Evolutionary conservation across 2,113 vertebrate genomes (phyloP), one percentile per base, ranked within the genome.

Genomic region (Elephas maximus): DNA sequence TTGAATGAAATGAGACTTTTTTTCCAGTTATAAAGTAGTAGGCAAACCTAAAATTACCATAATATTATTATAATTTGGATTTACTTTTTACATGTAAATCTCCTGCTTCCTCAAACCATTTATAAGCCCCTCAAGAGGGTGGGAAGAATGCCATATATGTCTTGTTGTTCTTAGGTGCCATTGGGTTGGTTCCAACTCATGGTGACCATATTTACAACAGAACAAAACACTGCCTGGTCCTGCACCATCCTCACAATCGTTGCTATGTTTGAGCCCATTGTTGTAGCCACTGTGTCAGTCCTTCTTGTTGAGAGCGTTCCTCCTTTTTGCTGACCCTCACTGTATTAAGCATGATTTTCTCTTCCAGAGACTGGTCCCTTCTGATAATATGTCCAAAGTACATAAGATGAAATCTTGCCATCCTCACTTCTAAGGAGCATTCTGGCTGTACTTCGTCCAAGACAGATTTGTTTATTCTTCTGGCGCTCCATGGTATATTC

Each of bases 1-100:
- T 77, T 84, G 26, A 90, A 95, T 83, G 8, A 96, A 6, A 88
- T 81, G n/a, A 63, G 14, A 94, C 28, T 14, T n/a, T 85, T 92
- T 53, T 80, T 78, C 6, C 69, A 57, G 76, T 79, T 85, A 53
- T 80, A 90, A 92, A 79, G 26, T n/a, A 51, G 4, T 30, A 91
- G 5, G 6, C 14, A 91, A 91, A 23, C 26, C 14, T 80, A 71
- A 84, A 37, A 74, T 85, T 81, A 71, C 53, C 93, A 80, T 41
- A 24, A 7, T 79, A 20, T 67, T 94, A 28, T 92, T 14, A 8
- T 69, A 80, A 63, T 62, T 62, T 45, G 33, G 2, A 10, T 26
- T 77, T 28, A 33, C 30, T 45, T 89, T 88, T 86, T 89, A 78
- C 24, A 63, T 95, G 23, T 80, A 86, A 26, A 18, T 83, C 33